Evolutionary conservation across 1,140 invertebrate species (phyloP).

Genomic region (Paralvinella palmiformis): DNA sequence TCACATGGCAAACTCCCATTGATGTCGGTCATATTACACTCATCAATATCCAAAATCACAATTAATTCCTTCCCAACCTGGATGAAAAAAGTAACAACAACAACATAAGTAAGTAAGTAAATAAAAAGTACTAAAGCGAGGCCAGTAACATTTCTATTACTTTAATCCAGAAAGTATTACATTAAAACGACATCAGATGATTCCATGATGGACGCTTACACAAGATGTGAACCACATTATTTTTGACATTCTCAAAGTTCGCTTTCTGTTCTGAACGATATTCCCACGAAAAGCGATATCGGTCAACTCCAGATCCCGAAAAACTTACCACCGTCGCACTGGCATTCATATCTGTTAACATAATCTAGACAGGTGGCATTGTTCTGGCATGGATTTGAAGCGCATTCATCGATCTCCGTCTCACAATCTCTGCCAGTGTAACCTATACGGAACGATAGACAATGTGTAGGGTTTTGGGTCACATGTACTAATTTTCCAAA

Average conservation of each 20-base stretch:
- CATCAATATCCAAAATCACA: slow-evolving; percentile 31
- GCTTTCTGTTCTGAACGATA: no score
- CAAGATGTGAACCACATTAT: no score
- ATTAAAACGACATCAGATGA: no score
- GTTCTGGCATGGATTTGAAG: slow-evolving; percentile 28
- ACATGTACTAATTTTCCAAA: no score
- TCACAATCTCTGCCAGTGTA: slow-evolving; percentile 15
- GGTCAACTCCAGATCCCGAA: no score
- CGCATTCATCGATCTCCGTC: slow-evolving; percentile 27
- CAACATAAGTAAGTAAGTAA: no score
- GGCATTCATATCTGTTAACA: slow-evolving; percentile 19
- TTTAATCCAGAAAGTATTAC: no score
- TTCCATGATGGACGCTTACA: no score
- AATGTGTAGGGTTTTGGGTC: background rate
- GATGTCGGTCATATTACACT: slow-evolving; percentile 21
- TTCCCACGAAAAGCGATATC: no score
- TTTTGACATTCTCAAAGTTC: background rate
- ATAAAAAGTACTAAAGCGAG: no score
- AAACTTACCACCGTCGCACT: slow-evolving; percentile 13
- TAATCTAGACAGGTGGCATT: slow-evolving; percentile 26
- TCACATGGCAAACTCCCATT: slow-evolving; percentile 22
- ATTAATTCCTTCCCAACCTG: slow-evolving; percentile 22
- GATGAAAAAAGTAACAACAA: background rate
- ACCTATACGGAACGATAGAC: background rate
- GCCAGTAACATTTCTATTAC: no score